Evolutionary conservation across 2,797 vertebrate species (phyloP).

Genomic region (Sebastes taczanowskii): DNA sequence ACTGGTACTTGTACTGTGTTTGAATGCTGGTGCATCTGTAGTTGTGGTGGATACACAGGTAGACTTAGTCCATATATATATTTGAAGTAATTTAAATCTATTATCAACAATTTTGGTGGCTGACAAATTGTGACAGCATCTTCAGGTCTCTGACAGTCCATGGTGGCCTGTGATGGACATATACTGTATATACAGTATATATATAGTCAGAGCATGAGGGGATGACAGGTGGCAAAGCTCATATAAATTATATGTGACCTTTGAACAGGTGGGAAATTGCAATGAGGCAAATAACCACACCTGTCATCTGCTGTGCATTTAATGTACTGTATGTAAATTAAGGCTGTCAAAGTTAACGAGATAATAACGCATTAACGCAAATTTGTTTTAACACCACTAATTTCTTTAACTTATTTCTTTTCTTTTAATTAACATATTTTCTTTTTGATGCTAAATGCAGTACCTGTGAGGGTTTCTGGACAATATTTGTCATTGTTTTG

Average conservation of each 20-base stretch:
- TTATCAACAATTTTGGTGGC: background rate
- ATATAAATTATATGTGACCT: background rate
- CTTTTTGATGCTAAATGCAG: too few relatives aligned
- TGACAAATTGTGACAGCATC: background rate
- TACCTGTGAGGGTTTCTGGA: too few relatives aligned
- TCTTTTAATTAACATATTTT: too few relatives aligned
- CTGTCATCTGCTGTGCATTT: background rate
- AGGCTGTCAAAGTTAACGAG: too few relatives aligned
- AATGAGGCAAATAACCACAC: background rate
- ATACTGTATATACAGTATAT: too few relatives aligned
- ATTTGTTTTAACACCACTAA: too few relatives aligned
- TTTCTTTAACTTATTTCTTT: too few relatives aligned
- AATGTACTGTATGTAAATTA: background rate
- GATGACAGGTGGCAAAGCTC: background rate
- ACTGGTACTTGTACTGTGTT: rapidly evolving
- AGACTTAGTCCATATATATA: background rate
- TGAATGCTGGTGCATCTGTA: background rate
- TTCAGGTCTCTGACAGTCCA: background rate
- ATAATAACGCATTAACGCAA: too few relatives aligned
- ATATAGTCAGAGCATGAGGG: background rate
- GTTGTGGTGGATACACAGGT: background rate
- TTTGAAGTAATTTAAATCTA: background rate
- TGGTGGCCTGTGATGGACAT: background rate
- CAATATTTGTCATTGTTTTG: too few relatives aligned
- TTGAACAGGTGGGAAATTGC: background rate